Base-by-base conservation (phyloP, 2,888 invertebrate genomes). In the Hylaea fasciaria region DNA sequence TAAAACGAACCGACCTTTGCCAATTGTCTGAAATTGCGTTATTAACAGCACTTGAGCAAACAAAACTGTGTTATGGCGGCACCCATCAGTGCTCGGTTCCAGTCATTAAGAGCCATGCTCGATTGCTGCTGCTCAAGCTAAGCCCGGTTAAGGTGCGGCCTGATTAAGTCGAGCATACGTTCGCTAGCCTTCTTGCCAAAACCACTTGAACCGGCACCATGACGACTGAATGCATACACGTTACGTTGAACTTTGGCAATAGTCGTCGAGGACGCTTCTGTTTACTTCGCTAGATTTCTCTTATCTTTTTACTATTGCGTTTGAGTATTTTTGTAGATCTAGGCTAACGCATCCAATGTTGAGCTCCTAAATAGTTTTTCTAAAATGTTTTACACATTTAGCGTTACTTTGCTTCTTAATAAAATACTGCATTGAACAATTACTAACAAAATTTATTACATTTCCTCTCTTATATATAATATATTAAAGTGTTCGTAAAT, bases 101-200 rank as follows among this genome's bases (percentile, higher is more conserved):
- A 83, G 83, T 89, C 89, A 88, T 90, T 89, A 89, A 72, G 82
- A 85, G 82, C 84, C 84, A 80, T 81, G 28, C n/a, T n/a, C n/a
- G n/a, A n/a, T 28, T 28, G 28, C 28, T 28, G n/a, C 28, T 32
- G 76, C 82, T 78, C 76, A 65, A 72, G 75, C 78, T 81, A 82
- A 85, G 82, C 82, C 76, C 71, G 76, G 81, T 80, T 83, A 86
- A 87, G 88, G 87, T 88, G 83, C 76, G 74, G 79, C 80, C 82
- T 86, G 86, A 89, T 90, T 89, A 90, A 87, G 86, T 77, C 79
- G 78, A 84, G 74, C 84, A 82, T 82, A 80, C 82, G 82, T 80
- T 76, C 78, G 81, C 82, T 70, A 77, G 78, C 76, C 79, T 82
- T 81, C 85, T 82, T 87, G 87, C 87, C 91, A 91, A 89, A 89